phyloP scores from a whole-genome alignment of 2,113 vertebrate species.

The Struthidea cinerea region DNA sequence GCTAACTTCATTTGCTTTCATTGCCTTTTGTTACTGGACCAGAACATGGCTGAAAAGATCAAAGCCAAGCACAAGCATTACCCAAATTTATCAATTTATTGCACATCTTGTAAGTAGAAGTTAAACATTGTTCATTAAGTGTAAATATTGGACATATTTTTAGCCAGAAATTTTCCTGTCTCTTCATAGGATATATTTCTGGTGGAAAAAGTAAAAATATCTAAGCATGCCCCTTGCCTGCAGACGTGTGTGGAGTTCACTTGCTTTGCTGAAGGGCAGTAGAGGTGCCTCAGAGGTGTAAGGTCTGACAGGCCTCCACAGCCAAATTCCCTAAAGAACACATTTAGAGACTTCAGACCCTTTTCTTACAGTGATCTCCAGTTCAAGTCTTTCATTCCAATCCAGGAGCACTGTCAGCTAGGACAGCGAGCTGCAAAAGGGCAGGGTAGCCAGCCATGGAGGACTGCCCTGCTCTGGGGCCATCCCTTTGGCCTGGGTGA shows the following conservation, averaged over 20 bases:
- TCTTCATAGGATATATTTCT: not conserved
- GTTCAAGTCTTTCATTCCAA: accelerated
- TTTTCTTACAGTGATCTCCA: not conserved
- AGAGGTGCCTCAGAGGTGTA: not conserved
- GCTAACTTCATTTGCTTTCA: not conserved
- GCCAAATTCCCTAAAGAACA: not conserved
- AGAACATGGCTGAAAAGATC: not conserved
- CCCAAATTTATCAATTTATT: not conserved
- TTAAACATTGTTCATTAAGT: not conserved
- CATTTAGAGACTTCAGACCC: not conserved
- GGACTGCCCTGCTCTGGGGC: not conserved
- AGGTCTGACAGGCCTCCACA: not conserved
- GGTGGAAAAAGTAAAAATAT: not conserved
- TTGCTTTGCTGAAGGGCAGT: not conserved
- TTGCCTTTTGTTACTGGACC: not conserved
- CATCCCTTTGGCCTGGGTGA: not conserved
- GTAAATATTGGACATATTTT: not conserved
- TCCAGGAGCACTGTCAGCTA: not conserved
- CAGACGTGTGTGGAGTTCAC: not conserved
- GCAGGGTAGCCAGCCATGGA: accelerated
- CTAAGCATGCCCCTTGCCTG: not conserved
- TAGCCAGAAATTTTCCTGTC: not conserved
- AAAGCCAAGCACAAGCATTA: not conserved
- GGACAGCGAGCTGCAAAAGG: accelerated
- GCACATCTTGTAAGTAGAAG: not conserved